phyloP scores from a whole-genome alignment of 2,113 vertebrate species.

The Leucoraja erinaceus region DNA sequence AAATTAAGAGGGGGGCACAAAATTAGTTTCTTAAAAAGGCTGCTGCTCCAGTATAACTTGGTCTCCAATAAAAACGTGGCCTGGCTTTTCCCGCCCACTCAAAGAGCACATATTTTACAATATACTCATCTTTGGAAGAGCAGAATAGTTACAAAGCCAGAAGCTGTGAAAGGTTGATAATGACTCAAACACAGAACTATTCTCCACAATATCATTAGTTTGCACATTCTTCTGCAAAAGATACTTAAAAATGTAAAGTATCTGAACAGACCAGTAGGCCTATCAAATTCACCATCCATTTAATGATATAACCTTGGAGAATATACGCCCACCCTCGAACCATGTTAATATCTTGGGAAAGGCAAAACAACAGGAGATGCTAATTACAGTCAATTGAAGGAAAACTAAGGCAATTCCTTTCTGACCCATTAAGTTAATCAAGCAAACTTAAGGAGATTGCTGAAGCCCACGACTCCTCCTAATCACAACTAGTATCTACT shows the following conservation, averaged over 20 bases:
- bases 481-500: not conserved
- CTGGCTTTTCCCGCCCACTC: too few species aligned
- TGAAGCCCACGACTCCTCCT: not conserved
- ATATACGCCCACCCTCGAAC: not conserved
- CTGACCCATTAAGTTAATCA: not conserved
- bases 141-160: too few species aligned
- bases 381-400: not conserved
- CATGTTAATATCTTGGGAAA: not conserved
- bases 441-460: constrained; percentile 7
- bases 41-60: not conserved
- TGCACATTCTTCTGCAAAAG: not conserved
- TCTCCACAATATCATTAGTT: not conserved
- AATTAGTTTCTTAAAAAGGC: not conserved
- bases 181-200: not conserved
- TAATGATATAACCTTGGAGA: not conserved
- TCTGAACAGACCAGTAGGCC: not conserved
- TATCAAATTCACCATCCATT: not conserved
- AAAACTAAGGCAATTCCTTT: not conserved
- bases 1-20: not conserved
- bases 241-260: not conserved
- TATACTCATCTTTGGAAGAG: too few species aligned
- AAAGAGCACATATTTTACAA: too few species aligned
- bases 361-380: not conserved
- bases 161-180: not conserved
- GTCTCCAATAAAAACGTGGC: too few species aligned